Percentiles rank a stretch among this genome's conserved stretches.
These are phyloP conservation scores for Podarcis lilfordi DNA, from an alignment of 2,797 vertebrate genomes.

Conservation along the genomic window DNA sequence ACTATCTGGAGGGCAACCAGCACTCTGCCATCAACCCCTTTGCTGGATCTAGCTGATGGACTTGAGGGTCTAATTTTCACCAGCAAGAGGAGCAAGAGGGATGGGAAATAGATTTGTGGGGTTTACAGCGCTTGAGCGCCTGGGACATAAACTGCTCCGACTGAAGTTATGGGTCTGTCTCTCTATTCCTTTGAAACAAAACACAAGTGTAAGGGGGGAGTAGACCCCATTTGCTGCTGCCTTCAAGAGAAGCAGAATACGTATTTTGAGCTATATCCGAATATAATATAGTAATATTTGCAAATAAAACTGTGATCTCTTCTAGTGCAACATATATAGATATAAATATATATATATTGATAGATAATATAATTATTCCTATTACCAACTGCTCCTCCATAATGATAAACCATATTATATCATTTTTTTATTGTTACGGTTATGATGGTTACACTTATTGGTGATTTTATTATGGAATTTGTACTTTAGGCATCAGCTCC, in stretches of 20 bases:
- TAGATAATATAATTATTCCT: conserved; percentile 68
- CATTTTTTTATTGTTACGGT: conserved; percentile 82
- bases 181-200: conserved; percentile 62
- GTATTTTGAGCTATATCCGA: conserved; percentile 44
- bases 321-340: conserved; percentile 78
- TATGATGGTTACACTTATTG: conserved; percentile 79
- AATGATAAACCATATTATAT: conserved; percentile 83
- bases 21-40: not conserved
- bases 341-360: not conserved
- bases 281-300: conserved; percentile 79
- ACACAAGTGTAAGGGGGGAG: not conserved
- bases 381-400: conserved; percentile 83
- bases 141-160: conserved; percentile 77
- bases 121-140: conserved; percentile 74
- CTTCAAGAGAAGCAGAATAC: conserved; percentile 64
- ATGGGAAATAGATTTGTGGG: conserved; percentile 67
- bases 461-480: conserved; percentile 78
- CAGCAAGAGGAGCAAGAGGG: conserved; percentile 74
- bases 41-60: conserved; percentile 44
- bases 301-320: conserved; percentile 87
- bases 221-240: conserved; percentile 47
- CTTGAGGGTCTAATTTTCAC: conserved; percentile 70
- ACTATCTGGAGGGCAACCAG: not conserved
- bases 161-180: conserved; percentile 70
- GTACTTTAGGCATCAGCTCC: conserved; percentile 76